Conservation (phyloP, 2,888 invertebrate species). For the Drosophila fungiperda region DNA sequence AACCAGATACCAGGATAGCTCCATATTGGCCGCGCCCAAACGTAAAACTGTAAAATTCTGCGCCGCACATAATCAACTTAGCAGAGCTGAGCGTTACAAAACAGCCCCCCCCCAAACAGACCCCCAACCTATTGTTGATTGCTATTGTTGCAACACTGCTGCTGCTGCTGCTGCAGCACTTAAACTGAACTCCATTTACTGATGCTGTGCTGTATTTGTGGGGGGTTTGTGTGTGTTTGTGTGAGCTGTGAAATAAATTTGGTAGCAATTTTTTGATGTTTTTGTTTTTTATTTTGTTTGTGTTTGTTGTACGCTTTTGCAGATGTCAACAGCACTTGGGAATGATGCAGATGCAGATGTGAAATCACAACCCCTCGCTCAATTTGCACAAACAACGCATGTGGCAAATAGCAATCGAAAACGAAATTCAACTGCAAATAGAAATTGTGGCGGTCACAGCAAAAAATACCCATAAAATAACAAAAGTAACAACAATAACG, state of each 20-base stretch:
- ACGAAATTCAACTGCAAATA: conserved; percentile 68
- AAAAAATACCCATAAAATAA: conserved; percentile 68
- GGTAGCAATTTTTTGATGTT: conserved; percentile 60
- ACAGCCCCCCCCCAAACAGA: not conserved
- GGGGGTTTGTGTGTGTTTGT: conserved; percentile 4
- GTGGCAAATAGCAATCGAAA: conserved; percentile 50
- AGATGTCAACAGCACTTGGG: conserved; percentile 76
- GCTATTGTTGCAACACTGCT: conserved; percentile 37
- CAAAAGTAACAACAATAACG: conserved; percentile 31
- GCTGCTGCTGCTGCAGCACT: conserved; percentile 42
- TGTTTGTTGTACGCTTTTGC: conserved; percentile 54
- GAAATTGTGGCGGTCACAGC: conserved; percentile 62
- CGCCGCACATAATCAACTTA: conserved; percentile 74
- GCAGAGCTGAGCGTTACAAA: conserved; percentile 27
- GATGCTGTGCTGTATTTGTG: conserved; percentile 16
- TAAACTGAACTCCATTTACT: conserved; percentile 46
- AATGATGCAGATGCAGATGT: conserved; percentile 64
- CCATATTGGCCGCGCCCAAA: conserved; percentile 74
- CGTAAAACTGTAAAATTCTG: conserved; percentile 73
- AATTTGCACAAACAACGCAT: conserved; percentile 71
- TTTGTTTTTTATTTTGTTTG: conserved; percentile 27
- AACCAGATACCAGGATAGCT: conserved; percentile 14
- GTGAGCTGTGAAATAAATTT: conserved; percentile 65
- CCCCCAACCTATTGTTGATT: conserved; percentile 23
- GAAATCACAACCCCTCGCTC: conserved; percentile 71